Evolutionary conservation across 2,797 vertebrate genomes (phyloP), one percentile per base, ranked within the genome.

Genomic region (Meda fulgida): DNA sequence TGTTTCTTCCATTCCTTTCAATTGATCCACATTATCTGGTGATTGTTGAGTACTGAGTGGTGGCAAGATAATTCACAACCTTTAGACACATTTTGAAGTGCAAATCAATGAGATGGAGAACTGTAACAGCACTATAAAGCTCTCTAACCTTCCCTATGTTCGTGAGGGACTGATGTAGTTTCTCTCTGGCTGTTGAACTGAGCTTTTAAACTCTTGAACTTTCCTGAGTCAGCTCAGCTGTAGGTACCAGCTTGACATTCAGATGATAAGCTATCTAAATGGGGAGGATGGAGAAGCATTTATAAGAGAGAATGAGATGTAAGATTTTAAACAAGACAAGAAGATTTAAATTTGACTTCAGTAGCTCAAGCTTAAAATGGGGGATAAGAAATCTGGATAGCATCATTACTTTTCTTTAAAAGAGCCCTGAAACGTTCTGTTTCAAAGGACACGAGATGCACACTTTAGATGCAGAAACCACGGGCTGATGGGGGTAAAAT

Each of bases 1-100:
- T 26, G 29, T 70, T 38, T 81, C 26, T 66, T 67, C 38, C 19
- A 34, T 46, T 48, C 2, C 14, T 36, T 53, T 70, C 13, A 14
- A n/a, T 70, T 36, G 13, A 70, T 66, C 36, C 36, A 19, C 76
- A 78, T 63, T 43, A 78, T 78, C 77, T 31, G 40, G 40, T 66
- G 51, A 71, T 55, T 69, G 63, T 55, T 23, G 18, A 58, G 14
- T 69, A 78, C 34, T 84, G 75, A 78, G 60, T 77, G 48, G 18
- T 11, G 0, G 11, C 69, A 43, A 69, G 34, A 78, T n/a, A 34
- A 70, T 84, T 66, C 81, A 3, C 58, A 67, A 16, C 16, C 60
- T 84, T 84, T 69, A 84, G 77, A 77, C 72, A 77, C 63, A 75
- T 76, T 46, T 38, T 66, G 19, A 72, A 81, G 80, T 23, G n/a